Base-by-base conservation (phyloP, 2,113 vertebrate genomes). In the Callospermophilus lateralis region DNA sequence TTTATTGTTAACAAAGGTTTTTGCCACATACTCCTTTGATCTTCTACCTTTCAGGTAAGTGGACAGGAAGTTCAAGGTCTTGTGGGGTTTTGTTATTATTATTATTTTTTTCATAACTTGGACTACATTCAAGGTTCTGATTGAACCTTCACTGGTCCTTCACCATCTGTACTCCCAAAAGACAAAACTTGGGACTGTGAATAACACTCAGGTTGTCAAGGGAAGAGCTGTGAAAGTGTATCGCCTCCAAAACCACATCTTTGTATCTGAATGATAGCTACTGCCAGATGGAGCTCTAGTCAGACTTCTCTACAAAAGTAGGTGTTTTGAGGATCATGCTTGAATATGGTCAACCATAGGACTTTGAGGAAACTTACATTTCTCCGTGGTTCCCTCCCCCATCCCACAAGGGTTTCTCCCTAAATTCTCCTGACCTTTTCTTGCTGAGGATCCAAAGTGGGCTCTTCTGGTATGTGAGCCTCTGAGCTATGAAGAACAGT, bases 141-240 rank as follows among this genome's bases (percentile, higher is more conserved):
- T 10, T 32, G 65, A 94, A 84, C 5, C n/a, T 73, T 74, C 34
- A n/a, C 11, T 53, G 39, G n/a, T 65, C 26, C 51, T 92, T 80
- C 45, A 63, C 48, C 28, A 93, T 73, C 84, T 37, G 17, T 55
- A 68, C 3, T 85, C 73, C 39, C 53, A 51, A 84, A 80, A 95
- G 80, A 80, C 45, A 94, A 95, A 94, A 77, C 34, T 84, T 70
- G 70, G 63, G 61, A 58, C 48, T 70, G 30, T 32, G 63, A 88
- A 79, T 26, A 89, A 53, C 68, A 83, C 13, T 73, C 26, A 78
- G 39, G 26, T 16, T 79, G 78, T 48, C 9, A 32, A 81, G 93
- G 73, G 19, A n/a, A 81, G 95, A 78, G 19, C 39, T 73, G 34
- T 22, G 42, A 4, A 65, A 58, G 55, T 48, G 76, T 37, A 84